phyloP scores from a whole-genome alignment of 2,797 vertebrate genomes.

The Hozukius guyotensis region DNA sequence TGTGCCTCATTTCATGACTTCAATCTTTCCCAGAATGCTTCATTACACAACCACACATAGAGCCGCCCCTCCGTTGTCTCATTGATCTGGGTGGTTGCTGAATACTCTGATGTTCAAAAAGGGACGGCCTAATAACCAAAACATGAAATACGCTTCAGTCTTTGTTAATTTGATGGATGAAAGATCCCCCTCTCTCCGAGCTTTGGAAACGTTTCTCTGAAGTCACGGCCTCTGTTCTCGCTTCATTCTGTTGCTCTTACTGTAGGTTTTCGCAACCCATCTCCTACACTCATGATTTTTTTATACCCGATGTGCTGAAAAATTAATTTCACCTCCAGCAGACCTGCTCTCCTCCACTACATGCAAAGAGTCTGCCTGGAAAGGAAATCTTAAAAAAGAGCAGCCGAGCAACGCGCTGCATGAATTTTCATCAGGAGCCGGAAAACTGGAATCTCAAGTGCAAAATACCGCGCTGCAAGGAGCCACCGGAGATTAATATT shows the following conservation, averaged over 20 bases:
- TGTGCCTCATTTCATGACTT: slow-evolving; percentile 61
- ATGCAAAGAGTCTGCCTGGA: slow-evolving; percentile 65
- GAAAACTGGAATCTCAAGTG: slow-evolving; percentile 61
- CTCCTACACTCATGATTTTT: slow-evolving; percentile 81
- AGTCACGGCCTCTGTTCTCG: slow-evolving; percentile 74
- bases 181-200: slow-evolving; percentile 52
- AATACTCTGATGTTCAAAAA: slow-evolving; percentile 54
- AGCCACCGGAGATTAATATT: slow-evolving; percentile 65
- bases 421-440: slow-evolving; percentile 72
- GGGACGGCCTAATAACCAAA: slow-evolving; percentile 58
- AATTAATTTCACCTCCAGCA: slow-evolving; percentile 83
- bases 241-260: slow-evolving; percentile 63
- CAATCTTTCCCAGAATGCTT: slow-evolving; percentile 69
- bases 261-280: slow-evolving; percentile 65
- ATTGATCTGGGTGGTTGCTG: slow-evolving; percentile 53
- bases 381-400: slow-evolving; percentile 58
- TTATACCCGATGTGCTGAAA: slow-evolving; percentile 80
- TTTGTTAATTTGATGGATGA: slow-evolving; percentile 82
- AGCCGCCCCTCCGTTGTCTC: slow-evolving; percentile 32
- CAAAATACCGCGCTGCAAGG: slow-evolving; percentile 50
- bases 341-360: slow-evolving; percentile 75
- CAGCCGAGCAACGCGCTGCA: slow-evolving; percentile 55
- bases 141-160: slow-evolving; percentile 72
- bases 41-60: slow-evolving; percentile 56
- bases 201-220: slow-evolving; percentile 64